Evolutionary conservation across 1,140 invertebrate genomes (phyloP).

Genomic region (Goniozus legneri): DNA sequence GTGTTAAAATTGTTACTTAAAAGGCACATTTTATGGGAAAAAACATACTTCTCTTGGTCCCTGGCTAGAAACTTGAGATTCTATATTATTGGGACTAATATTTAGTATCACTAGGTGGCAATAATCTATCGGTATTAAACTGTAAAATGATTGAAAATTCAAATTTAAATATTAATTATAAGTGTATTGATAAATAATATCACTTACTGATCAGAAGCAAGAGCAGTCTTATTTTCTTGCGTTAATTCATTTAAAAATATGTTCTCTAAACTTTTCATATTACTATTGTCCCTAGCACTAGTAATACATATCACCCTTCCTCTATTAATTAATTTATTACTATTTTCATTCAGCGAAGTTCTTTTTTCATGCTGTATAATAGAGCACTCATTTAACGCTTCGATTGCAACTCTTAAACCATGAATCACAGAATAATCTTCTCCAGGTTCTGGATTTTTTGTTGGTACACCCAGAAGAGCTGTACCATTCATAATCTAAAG

Average conservation of each 20-base stretch:
- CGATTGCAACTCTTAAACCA: conserved; percentile 82
- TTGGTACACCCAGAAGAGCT: conserved; percentile 68
- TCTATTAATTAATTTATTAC: conserved; percentile 61
- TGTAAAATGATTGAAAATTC: conserved; percentile 43
- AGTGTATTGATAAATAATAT: conserved; percentile 13
- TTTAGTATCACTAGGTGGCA: conserved; percentile 88
- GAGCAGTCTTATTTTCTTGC: conserved; percentile 75
- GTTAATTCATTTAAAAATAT: conserved; percentile 76
- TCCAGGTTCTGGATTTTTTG: conserved; percentile 50
- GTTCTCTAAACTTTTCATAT: conserved; percentile 79
- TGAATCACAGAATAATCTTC: conserved; percentile 74
- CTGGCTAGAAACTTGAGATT: conserved; percentile 71
- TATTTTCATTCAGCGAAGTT: conserved; percentile 58
- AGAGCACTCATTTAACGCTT: conserved; percentile 78
- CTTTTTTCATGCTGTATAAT: conserved; percentile 65
- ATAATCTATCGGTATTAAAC: conserved; percentile 73
- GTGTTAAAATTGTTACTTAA: conserved; percentile 4
- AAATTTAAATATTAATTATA: conserved; percentile 6
- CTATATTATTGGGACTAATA: conserved; percentile 75
- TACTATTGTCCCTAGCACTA: conserved; percentile 76
- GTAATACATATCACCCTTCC: conserved; percentile 88
- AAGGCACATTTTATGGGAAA: conserved; percentile 8
- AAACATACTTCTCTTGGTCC: conserved; percentile 59
- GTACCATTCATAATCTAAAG: conserved; percentile 67
- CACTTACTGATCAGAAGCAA: conserved; percentile 60